Evolutionary conservation across 92 coral and sea anemone species (phyloP), one percentile per base, ranked within the genome.

Genomic region (Heteractis magnifica): DNA sequence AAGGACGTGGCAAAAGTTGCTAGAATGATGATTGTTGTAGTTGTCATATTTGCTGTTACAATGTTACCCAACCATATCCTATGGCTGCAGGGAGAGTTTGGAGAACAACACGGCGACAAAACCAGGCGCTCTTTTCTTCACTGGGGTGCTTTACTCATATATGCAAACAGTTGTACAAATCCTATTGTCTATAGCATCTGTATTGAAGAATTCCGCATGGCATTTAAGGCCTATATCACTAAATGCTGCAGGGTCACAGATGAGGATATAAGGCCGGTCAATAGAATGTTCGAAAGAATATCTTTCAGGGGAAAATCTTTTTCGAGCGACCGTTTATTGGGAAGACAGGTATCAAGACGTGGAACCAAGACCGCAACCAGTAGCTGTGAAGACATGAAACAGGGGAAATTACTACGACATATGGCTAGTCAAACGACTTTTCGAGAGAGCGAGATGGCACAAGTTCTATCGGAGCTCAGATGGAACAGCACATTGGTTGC

Each of bases 121-220:
- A 65, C 76, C 6, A 81, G 90, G 13, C 78, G 88, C 5, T 77
- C 91, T 7, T 85, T 94, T 51, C 86, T 82, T 4, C 91, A 78
- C 20, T 94, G 98, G 98, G 98, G 98, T 5, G 98, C 88, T 21
- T 59, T 94, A 26, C 74, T 94, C 10, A 94, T 94, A 10, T 94
- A 94, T 75, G 91, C 94, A 8, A 94, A 94, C 86, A 92, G 95
- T 75, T 89, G 92, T 51, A 91, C 98, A n/a, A 94, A 94, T 26
- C 98, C 98, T 12, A 89, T 94, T 14, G 95, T 94, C 10, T 94
- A 94, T 52, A 94, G 98, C 65, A 85, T 94, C 21, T 94, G 98
- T 58, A 91, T 94, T 49, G 98, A 94, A 81, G 98, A 94, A 79
- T 94, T 94, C 77, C 98, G 98, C 64, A 34, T 76, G 18, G 95